These are phyloP conservation scores for Tiaroga cobitis DNA, from an alignment of 2,797 vertebrate species.

Conservation along the genomic window DNA sequence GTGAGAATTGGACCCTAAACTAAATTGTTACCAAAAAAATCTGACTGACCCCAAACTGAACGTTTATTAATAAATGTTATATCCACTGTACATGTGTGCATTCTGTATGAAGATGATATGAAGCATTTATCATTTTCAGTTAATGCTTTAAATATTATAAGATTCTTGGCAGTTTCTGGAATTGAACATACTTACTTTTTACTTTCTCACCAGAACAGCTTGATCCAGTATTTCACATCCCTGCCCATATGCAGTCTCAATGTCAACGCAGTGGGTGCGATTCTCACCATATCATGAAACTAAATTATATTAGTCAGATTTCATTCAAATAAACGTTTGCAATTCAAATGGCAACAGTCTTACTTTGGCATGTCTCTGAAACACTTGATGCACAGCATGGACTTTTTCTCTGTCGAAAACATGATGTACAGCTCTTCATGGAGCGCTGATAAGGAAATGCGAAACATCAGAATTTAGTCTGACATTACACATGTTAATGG, in stretches of 20 bases:
- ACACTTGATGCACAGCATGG: conserved; percentile 93
- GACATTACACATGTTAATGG: background rate
- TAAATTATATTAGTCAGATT: background rate
- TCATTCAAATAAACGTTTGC: background rate
- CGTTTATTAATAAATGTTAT: background rate
- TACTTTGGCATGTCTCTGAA: conserved; percentile 94
- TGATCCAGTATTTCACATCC: conserved; percentile 92
- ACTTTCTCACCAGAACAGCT: conserved; percentile 83
- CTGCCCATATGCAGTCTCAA: conserved; percentile 90
- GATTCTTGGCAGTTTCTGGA: background rate
- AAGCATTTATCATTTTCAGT: background rate
- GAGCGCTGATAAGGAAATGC: conserved; percentile 58
- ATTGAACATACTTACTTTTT: background rate
- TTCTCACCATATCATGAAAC: conserved; percentile 78
- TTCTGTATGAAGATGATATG: background rate
- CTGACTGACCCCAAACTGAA: background rate
- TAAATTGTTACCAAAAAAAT: background rate
- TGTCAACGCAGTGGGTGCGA: conserved; percentile 89
- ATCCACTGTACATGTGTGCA: background rate
- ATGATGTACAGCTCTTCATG: conserved; percentile 90
- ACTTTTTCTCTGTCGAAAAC: conserved; percentile 92
- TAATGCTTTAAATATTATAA: background rate
- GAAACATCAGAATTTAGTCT: background rate
- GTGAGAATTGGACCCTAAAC: no score
- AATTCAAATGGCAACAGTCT: conserved; percentile 56